Evolutionary conservation across 2,113 vertebrate species (phyloP).

Genomic region (Sardina pilchardus): DNA sequence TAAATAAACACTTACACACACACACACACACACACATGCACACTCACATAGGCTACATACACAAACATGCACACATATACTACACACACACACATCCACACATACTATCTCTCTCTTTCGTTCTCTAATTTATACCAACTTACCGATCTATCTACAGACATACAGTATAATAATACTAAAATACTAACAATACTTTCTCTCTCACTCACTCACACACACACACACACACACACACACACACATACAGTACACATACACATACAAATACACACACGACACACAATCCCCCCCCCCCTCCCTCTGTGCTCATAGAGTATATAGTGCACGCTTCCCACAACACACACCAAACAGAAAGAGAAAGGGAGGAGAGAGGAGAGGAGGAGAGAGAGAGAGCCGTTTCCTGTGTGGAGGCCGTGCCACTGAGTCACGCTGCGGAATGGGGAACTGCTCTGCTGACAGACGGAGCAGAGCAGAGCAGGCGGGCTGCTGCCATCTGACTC

Average conservation of each 20-base stretch:
- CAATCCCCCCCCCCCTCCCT: background rate
- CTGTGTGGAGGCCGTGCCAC: background rate
- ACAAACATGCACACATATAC: background rate
- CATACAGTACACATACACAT: background rate
- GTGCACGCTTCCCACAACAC: background rate
- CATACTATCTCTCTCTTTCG: background rate
- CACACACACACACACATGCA: conserved; percentile 18
- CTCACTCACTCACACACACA: background rate
- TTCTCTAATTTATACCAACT: background rate
- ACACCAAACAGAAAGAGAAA: background rate
- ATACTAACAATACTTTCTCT: background rate
- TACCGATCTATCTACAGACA: background rate
- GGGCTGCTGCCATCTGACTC: background rate
- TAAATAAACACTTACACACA: conserved; percentile 71
- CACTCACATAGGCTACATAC: conserved; percentile 23
- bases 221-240: background rate
- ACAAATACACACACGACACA: background rate
- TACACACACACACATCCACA: background rate
- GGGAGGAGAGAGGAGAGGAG: background rate
- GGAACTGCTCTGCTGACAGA: background rate
- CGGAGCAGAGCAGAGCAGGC: too few species aligned
- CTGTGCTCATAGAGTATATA: background rate
- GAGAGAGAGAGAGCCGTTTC: background rate
- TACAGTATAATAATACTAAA: background rate
- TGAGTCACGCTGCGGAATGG: background rate